These are phyloP conservation scores for Lagorchestes hirsutus DNA, from an alignment of 2,797 vertebrate genomes.

Conservation along the genomic window DNA sequence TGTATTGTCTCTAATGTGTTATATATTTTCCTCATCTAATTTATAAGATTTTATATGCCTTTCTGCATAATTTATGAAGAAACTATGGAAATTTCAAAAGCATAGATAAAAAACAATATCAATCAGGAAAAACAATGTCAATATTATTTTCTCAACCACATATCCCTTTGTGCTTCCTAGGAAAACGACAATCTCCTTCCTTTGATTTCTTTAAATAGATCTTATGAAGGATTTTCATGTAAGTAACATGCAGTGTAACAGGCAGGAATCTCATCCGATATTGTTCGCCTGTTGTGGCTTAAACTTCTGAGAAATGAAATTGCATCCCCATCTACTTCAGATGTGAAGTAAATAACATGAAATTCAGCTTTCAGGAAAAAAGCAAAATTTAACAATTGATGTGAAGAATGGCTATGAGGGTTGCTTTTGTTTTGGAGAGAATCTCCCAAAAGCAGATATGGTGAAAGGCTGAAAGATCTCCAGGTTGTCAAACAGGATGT, in stretches of 20 bases:
- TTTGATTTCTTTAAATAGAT: slow-evolving; percentile 55
- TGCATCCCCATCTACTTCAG: slow-evolving; percentile 43
- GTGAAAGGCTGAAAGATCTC: slow-evolving; percentile 23
- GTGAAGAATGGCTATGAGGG: slow-evolving; percentile 50
- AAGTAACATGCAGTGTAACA: slow-evolving; percentile 55
- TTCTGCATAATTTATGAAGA: neutral
- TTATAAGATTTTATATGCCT: neutral
- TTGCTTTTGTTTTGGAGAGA: slow-evolving; percentile 74
- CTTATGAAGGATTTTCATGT: slow-evolving; percentile 54
- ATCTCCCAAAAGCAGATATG: slow-evolving; percentile 48
- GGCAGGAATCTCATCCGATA: slow-evolving; percentile 59
- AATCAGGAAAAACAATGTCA: slow-evolving; percentile 62
- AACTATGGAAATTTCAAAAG: slow-evolving; percentile 1
- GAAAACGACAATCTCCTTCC: slow-evolving; percentile 60
- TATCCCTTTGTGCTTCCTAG: slow-evolving; percentile 28
- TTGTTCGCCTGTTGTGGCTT: slow-evolving; percentile 18
- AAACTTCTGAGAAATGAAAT: slow-evolving; percentile 66
- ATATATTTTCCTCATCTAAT: neutral
- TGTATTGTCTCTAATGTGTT: neutral
- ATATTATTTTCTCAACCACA: slow-evolving; percentile 15
- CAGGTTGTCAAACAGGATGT: slow-evolving; percentile 28
- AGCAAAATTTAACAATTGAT: slow-evolving; percentile 57
- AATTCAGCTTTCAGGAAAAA: slow-evolving; percentile 59
- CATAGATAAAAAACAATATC: slow-evolving; percentile 50
- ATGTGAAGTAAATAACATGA: neutral